A percentile compares a stretch with the other conserved stretches of the same genome.
Conservation (phyloP, 2,888 invertebrate genomes). For the Pristionchus entomophagus region DNA sequence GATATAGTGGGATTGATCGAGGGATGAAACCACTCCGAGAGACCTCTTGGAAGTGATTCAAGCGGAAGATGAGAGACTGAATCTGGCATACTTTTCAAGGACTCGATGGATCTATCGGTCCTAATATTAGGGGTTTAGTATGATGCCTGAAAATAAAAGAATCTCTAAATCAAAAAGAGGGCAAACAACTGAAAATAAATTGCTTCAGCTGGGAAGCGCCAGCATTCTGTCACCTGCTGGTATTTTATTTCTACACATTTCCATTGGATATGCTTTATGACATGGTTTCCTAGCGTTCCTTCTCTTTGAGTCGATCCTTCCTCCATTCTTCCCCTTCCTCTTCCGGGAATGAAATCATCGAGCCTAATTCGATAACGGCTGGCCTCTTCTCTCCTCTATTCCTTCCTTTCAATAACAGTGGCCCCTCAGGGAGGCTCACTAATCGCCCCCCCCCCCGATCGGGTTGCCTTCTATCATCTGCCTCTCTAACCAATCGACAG, state of each 20-base stretch:
- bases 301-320: background rate
- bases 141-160: too few species aligned
- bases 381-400: background rate
- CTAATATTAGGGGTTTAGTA: too few species aligned
- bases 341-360: constrained; percentile 36
- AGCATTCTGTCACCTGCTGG: too few species aligned
- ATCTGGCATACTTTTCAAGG: background rate
- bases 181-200: too few species aligned
- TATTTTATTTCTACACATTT: too few species aligned
- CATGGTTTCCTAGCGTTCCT: background rate
- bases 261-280: too few species aligned
- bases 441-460: background rate
- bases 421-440: background rate
- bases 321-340: background rate
- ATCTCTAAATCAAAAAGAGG: too few species aligned
- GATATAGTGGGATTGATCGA: too few species aligned
- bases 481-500: constrained; percentile 9
- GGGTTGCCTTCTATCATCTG: background rate
- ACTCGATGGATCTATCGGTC: background rate
- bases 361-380: constrained; percentile 38
- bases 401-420: constrained; percentile 31
- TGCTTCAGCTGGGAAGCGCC: too few species aligned
- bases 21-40: too few species aligned
- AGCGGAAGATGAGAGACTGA: background rate
- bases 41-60: background rate